Evolutionary conservation across 2,888 invertebrate genomes (phyloP).

Genomic region (Helleia helle): DNA sequence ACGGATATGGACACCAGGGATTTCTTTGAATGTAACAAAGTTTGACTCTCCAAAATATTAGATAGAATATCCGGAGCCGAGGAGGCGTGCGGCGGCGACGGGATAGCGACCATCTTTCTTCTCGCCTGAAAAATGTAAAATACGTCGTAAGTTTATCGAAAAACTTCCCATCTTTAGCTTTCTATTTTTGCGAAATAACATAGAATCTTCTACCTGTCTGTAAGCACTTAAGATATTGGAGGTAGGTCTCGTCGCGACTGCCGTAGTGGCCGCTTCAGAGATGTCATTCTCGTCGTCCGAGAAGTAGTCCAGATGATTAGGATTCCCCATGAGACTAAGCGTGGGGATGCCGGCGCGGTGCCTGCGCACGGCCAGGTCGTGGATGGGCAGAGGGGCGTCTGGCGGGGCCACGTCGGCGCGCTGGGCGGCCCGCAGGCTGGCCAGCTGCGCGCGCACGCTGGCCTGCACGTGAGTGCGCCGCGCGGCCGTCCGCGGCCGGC

Average conservation of each 20-base stretch:
- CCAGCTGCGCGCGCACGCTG: constrained; percentile 49
- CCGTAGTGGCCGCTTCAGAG: constrained; percentile 40
- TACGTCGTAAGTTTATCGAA: too few relatives aligned
- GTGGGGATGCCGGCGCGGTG: constrained; percentile 35
- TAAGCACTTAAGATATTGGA: constrained; percentile 53
- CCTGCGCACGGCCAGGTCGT: constrained; percentile 24
- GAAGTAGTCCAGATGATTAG: constrained; percentile 81
- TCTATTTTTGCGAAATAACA: not conserved
- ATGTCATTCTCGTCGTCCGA: constrained; percentile 57
- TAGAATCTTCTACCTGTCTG: constrained; percentile 42
- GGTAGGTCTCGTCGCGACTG: constrained; percentile 57
- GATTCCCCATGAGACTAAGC: constrained; percentile 76
- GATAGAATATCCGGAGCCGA: constrained; percentile 78
- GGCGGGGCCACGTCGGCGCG: constrained; percentile 12
- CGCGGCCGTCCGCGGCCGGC: constrained; percentile 54
- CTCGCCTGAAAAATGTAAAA: constrained; percentile 42
- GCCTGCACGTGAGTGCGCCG: constrained; percentile 50
- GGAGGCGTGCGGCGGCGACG: constrained; percentile 50
- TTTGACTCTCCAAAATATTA: constrained; percentile 80
- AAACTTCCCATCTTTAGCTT: too few relatives aligned
- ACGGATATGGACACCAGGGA: constrained; percentile 72
- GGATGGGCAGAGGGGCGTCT: constrained; percentile 15
- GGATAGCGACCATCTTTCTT: constrained; percentile 58
- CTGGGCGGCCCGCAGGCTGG: constrained; percentile 21
- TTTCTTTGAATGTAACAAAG: constrained; percentile 79